Conservation (phyloP, 1,140 invertebrate genomes). For the Mylabris phalerata region DNA sequence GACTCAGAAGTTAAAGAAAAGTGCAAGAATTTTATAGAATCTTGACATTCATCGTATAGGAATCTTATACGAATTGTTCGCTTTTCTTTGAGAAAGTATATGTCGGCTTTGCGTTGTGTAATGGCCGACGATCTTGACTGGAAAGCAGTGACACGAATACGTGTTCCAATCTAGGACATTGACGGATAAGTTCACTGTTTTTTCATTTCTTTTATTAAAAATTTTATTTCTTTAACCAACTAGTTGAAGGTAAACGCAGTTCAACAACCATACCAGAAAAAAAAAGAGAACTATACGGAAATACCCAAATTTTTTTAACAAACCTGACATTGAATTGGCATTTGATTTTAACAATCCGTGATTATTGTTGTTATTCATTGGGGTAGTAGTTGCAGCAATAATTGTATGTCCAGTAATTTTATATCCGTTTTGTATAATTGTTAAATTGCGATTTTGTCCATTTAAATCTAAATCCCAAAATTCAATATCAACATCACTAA, state of each 20-base stretch:
- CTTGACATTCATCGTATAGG: too few relatives aligned
- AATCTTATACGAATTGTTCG: background rate
- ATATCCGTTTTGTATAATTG: slow-evolving; percentile 36
- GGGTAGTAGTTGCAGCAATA: slow-evolving; percentile 26
- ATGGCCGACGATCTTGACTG: slow-evolving; percentile 12
- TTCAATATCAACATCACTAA: slow-evolving; percentile 68
- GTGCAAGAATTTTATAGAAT: too few relatives aligned
- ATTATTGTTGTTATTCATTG: slow-evolving; percentile 11
- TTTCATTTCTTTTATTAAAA: background rate
- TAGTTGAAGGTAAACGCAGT: background rate
- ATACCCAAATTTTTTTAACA: background rate
- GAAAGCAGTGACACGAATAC: slow-evolving; percentile 16
- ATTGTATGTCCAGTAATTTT: slow-evolving; percentile 36
- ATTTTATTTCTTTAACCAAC: background rate
- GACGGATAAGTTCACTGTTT: background rate
- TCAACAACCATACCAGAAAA: background rate
- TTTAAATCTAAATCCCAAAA: slow-evolving; percentile 61
- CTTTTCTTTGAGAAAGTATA: slow-evolving; percentile 14
- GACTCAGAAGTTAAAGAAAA: too few relatives aligned
- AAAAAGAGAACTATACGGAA: background rate
- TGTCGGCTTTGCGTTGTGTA: background rate
- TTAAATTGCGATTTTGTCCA: slow-evolving; percentile 32
- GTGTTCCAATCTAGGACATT: slow-evolving; percentile 12
- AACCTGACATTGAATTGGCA: slow-evolving; percentile 46
- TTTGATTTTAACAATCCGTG: slow-evolving; percentile 33